These are phyloP conservation scores for Carassius carassius DNA, from an alignment of 2,113 vertebrate species.

Conservation along the genomic window DNA sequence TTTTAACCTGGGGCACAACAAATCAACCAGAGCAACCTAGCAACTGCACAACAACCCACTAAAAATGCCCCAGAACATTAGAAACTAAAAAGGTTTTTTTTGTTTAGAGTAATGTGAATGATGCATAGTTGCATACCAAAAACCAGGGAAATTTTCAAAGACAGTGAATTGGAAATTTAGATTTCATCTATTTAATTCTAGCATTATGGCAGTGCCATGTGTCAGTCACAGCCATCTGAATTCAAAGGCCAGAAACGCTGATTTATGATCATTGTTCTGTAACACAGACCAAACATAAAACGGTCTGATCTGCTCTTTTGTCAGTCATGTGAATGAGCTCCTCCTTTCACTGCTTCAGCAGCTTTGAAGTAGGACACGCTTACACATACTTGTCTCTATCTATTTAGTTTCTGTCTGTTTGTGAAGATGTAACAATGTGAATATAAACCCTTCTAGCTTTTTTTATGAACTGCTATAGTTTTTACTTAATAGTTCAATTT, in stretches of 20 bases:
- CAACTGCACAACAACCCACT: neutral
- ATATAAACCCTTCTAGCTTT: neutral
- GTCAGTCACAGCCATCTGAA: neutral
- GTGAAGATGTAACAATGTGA: neutral
- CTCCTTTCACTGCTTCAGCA: neutral
- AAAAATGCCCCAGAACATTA: neutral
- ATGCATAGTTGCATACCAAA: neutral
- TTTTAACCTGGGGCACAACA: neutral
- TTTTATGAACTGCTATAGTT: too few species aligned
- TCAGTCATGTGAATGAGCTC: neutral
- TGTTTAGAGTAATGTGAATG: neutral
- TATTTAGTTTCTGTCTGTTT: neutral
- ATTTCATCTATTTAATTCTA: neutral
- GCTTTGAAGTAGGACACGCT: neutral
- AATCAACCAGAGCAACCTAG: neutral
- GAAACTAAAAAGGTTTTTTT: neutral
- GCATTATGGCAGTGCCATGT: neutral
- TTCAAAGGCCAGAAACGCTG: neutral
- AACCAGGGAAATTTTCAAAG: neutral
- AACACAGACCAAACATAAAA: neutral
- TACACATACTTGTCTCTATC: neutral
- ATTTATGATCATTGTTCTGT: constrained; percentile 5
- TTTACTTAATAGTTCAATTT: too few species aligned
- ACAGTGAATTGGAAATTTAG: neutral
- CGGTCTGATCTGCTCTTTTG: neutral